A percentile compares a stretch with the other conserved stretches of the same genome.
phyloP scores from a whole-genome alignment of 2,888 invertebrate species.

The Steinernema hermaphroditum region DNA sequence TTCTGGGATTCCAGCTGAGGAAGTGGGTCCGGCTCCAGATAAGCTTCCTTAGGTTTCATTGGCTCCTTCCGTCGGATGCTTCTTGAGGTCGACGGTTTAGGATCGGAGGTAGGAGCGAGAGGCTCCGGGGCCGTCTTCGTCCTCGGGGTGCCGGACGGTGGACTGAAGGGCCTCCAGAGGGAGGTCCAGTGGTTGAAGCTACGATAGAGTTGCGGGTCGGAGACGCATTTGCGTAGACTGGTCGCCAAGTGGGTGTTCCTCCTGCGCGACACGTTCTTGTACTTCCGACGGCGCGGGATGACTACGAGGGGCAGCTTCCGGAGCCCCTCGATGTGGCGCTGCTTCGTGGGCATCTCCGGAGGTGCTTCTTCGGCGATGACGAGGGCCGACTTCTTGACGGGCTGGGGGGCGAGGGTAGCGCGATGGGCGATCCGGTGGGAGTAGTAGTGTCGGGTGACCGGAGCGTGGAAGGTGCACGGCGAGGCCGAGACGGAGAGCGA shows the following conservation, averaged over 20 bases:
- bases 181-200: constrained; percentile 61
- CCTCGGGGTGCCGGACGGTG: not conserved
- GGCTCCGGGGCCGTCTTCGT: constrained; percentile 28
- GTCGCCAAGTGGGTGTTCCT: constrained; percentile 59
- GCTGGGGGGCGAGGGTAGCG: constrained; percentile 48
- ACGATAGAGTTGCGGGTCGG: constrained; percentile 61
- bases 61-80: constrained; percentile 14
- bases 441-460: constrained; percentile 47
- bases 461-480: constrained; percentile 32
- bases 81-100: not conserved
- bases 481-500: constrained; percentile 24
- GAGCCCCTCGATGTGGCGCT: constrained; percentile 42
- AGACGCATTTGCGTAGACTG: constrained; percentile 55
- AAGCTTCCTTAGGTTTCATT: constrained; percentile 5
- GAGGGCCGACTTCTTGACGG: constrained; percentile 49
- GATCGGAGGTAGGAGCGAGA: constrained; percentile 26
- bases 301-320: constrained; percentile 62
- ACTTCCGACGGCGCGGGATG: constrained; percentile 62
- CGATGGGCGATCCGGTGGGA: constrained; percentile 56
- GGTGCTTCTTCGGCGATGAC: constrained; percentile 29
- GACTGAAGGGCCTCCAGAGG: constrained; percentile 44
- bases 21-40: not conserved
- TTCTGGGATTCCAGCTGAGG: not conserved
- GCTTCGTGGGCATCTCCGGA: constrained; percentile 39
- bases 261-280: constrained; percentile 63